Conservation (phyloP, 1,140 invertebrate species). For the Trichonephila clavata region DNA sequence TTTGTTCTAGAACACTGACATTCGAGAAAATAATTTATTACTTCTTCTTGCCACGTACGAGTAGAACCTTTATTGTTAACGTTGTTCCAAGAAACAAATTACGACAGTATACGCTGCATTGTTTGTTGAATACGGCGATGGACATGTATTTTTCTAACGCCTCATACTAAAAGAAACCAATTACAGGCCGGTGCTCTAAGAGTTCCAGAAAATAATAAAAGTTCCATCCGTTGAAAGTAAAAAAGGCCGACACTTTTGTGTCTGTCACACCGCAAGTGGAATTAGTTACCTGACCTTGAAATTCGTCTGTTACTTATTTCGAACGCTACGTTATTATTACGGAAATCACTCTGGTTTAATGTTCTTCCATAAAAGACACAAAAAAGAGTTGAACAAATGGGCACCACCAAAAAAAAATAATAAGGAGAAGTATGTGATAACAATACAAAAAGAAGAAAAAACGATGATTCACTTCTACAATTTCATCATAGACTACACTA, state of each 20-base stretch:
- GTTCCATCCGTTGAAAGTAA: background rate
- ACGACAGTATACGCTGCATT: background rate
- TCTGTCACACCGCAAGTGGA: background rate
- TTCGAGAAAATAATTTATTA: too few species aligned
- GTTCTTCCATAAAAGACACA: background rate
- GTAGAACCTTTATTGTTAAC: background rate
- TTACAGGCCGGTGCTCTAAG: background rate
- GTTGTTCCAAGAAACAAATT: background rate
- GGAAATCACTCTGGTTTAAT: conserved; percentile 22
- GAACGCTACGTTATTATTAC: conserved; percentile 8
- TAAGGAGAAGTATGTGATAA: background rate
- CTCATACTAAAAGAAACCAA: background rate
- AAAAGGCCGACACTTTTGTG: background rate
- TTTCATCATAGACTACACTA: conserved; percentile 22
- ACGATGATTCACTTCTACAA: background rate
- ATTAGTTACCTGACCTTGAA: background rate
- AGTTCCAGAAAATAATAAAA: conserved; percentile 18
- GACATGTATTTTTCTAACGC: background rate
- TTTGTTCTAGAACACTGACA: too few species aligned
- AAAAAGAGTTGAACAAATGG: background rate
- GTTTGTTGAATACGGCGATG: background rate
- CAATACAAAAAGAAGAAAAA: background rate
- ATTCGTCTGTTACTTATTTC: conserved; percentile 9
- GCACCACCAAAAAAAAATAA: background rate
- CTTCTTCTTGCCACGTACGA: too few species aligned